Evolutionary conservation across 2,797 vertebrate species (phyloP), one percentile per base, ranked within the genome.

Genomic region (Pipistrellus pygmaeus): DNA sequence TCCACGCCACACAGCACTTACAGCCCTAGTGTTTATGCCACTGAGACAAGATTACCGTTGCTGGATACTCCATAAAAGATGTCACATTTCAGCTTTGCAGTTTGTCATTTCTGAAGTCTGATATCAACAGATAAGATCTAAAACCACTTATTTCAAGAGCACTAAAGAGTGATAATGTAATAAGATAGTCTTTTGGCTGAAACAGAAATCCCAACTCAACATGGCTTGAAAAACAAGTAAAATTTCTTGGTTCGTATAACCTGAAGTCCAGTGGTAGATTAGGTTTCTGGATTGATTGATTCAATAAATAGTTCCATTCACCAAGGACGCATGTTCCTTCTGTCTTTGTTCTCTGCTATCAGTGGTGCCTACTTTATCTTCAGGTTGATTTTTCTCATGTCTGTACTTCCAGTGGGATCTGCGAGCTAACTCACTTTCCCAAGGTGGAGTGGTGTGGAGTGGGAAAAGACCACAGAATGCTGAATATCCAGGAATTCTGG

Each of bases 41-140:
- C 66, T 80, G 46, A 80, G 30, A 90, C 38, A 91, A 57, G 64
- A 86, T 35, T 44, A 72, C 46, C 64, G 20, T 90, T 44, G 11
- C 68, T 77, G 72, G 21, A 25, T 81, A 30, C 35, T 8, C 18
- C 71, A 11, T 76, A 76, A 77, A 92, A 84, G 15, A 81, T 76
- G 77, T 69, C 38, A 76, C n/a, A 90, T 94, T 90, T 92, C 91
- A 80, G 71, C 35, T 75, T 93, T 89, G 71, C 11, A 57, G 18
- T 80, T 84, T 64, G 44, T 81, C 85, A 77, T 87, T 88, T 92
- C 85, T 90, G 60, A 91, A 91, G 27, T 81, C 68, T 68, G 27
- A n/a, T 81, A 84, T 41, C 72, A 90, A 71, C 62, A 87, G 77
- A 78, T 57, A 92, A 76, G 82, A 85, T 85, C 85, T 94, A 87